Percentiles rank a stretch among this genome's conserved stretches.
phyloP scores from a whole-genome alignment of 2,888 invertebrate genomes.

The Omphaloscelis lunosa region DNA sequence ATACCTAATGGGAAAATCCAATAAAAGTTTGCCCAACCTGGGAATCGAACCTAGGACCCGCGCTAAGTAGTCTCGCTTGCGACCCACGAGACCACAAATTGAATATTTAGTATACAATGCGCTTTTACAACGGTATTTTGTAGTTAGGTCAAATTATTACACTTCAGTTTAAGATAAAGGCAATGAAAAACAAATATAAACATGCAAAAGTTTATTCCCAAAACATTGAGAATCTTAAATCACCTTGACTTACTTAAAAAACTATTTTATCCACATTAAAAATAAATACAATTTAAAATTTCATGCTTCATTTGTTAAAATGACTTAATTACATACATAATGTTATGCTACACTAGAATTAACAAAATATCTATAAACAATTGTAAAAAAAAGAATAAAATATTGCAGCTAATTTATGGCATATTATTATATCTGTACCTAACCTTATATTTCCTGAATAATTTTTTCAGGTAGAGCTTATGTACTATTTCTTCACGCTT shows the following conservation, averaged over 20 bases:
- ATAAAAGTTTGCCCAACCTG: too few species aligned
- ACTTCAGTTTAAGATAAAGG: slow-evolving; percentile 4
- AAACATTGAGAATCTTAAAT: slow-evolving; percentile 63
- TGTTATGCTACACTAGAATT: slow-evolving; percentile 42
- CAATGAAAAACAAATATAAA: slow-evolving; percentile 53
- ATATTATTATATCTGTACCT: slow-evolving; percentile 75
- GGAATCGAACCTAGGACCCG: too few species aligned
- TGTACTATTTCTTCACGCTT: slow-evolving; percentile 33
- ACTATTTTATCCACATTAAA: slow-evolving; percentile 60
- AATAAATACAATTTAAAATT: slow-evolving; percentile 65
- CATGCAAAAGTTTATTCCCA: slow-evolving; percentile 69
- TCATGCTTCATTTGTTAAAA: slow-evolving; percentile 56
- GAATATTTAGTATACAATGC: background rate
- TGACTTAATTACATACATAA: slow-evolving; percentile 36
- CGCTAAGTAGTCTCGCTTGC: too few species aligned
- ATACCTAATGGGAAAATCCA: too few species aligned
- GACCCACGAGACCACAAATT: too few species aligned
- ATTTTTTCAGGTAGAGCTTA: slow-evolving; percentile 39
- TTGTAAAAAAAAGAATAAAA: slow-evolving; percentile 74
- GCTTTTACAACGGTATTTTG: background rate
- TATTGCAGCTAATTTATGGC: slow-evolving; percentile 88
- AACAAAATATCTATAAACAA: slow-evolving; percentile 67
- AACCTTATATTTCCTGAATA: slow-evolving; percentile 25
- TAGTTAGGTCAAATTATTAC: background rate
- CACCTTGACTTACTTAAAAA: slow-evolving; percentile 55